phyloP scores from a whole-genome alignment of 2,113 vertebrate genomes.

The Paramisgurnus dabryanus region DNA sequence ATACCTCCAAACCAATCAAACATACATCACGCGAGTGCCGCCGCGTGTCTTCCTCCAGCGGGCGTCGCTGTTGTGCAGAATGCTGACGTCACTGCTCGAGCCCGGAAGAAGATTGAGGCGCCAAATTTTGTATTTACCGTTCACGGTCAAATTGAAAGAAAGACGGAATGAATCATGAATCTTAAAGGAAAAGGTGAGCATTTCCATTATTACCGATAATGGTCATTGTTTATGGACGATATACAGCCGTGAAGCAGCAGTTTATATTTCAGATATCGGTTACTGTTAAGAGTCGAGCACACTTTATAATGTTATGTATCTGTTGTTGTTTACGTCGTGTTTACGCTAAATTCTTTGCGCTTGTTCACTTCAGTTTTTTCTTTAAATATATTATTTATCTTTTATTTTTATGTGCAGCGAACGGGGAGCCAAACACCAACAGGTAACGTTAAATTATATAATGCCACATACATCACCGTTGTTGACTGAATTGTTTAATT shows the following conservation, averaged over 20 bases:
- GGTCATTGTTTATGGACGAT: no score
- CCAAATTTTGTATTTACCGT: not conserved
- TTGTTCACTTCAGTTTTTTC: not conserved
- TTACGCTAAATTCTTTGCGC: not conserved
- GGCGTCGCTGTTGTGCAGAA: not conserved
- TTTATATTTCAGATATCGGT: no score
- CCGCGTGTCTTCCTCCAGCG: not conserved
- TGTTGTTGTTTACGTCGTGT: not conserved
- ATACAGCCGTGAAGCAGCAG: no score
- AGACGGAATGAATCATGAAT: constrained; percentile 26
- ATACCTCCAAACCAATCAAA: no score
- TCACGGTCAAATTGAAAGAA: not conserved
- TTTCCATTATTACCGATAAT: not conserved
- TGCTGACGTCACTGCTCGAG: not conserved
- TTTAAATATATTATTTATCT: not conserved
- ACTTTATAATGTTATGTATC: not conserved
- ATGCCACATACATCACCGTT: not conserved
- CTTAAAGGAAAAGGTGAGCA: constrained; percentile 15
- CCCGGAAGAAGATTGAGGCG: not conserved
- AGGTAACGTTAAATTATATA: not conserved
- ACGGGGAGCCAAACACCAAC: not conserved
- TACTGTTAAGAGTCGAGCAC: not conserved
- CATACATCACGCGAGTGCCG: no score
- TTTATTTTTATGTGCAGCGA: not conserved
- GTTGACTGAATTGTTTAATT: no score